Conservation (phyloP, 2,888 invertebrate genomes). For the Torymus auratus region DNA sequence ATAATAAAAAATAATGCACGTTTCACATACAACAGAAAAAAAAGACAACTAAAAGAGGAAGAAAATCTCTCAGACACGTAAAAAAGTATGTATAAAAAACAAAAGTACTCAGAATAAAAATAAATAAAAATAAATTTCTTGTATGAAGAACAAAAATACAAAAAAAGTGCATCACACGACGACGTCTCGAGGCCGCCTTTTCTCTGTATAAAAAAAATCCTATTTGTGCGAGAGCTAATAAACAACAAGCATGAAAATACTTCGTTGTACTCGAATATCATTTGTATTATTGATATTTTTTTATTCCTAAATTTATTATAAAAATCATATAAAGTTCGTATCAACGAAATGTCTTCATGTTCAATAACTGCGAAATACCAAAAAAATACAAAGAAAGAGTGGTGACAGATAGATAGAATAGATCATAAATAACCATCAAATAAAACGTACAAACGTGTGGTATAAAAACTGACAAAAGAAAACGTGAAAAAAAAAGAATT, state of each 20-base stretch:
- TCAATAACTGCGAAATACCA: constrained; percentile 25
- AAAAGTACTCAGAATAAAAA: constrained; percentile 60
- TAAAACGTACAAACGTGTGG: neutral
- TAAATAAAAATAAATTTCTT: constrained; percentile 57
- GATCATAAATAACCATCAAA: constrained; percentile 19
- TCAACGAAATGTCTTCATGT: constrained; percentile 14
- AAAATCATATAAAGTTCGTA: too few relatives aligned
- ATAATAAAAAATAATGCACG: constrained; percentile 61
- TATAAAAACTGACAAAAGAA: constrained; percentile 1
- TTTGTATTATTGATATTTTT: too few relatives aligned
- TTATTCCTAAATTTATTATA: too few relatives aligned
- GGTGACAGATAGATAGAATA: constrained; percentile 28
- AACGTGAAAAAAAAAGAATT: constrained; percentile 9
- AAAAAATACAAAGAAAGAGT: constrained; percentile 16
- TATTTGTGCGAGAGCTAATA: constrained; percentile 48
- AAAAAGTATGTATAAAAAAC: constrained; percentile 48
- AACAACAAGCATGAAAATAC: constrained; percentile 27
- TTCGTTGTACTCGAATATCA: constrained; percentile 18
- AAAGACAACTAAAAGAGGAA: constrained; percentile 47
- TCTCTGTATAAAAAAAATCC: constrained; percentile 53
- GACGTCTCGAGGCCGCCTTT: constrained; percentile 69
- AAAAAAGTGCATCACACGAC: constrained; percentile 68
- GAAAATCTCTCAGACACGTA: constrained; percentile 62
- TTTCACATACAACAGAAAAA: constrained; percentile 62
- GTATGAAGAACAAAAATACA: constrained; percentile 62